Conservation (phyloP, 1,140 invertebrate species). For the Pseudomyrmex pallidus region DNA sequence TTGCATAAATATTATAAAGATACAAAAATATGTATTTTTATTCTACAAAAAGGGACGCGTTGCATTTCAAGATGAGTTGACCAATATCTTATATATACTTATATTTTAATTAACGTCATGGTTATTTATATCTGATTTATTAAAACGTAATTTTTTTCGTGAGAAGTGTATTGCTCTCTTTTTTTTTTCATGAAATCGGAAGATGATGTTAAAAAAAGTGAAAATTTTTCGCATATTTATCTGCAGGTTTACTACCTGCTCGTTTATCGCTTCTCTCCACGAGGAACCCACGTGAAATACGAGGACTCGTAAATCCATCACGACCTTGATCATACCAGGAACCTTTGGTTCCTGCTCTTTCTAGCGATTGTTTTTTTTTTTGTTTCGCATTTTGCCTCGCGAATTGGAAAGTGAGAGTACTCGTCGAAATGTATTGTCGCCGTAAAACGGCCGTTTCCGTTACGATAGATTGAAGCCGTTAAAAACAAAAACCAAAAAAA, state of each 20-base stretch:
- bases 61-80: too few relatives aligned
- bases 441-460: conserved; percentile 37
- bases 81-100: too few relatives aligned
- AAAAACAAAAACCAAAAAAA: background rate
- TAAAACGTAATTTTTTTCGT: too few relatives aligned
- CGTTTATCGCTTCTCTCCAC: too few relatives aligned
- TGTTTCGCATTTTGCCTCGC: background rate
- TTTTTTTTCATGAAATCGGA: too few relatives aligned
- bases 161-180: too few relatives aligned
- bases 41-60: too few relatives aligned
- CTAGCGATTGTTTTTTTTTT: background rate
- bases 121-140: too few relatives aligned
- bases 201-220: too few relatives aligned
- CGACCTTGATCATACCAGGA: background rate
- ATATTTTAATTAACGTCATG: too few relatives aligned
- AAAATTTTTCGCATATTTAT: too few relatives aligned
- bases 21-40: background rate
- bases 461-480: conserved; percentile 35
- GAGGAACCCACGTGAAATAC: background rate
- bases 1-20: background rate
- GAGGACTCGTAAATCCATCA: background rate
- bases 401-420: conserved; percentile 51
- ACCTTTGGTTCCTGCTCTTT: conserved; percentile 19
- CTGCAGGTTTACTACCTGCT: too few relatives aligned
- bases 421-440: conserved; percentile 54